Evolutionary conservation across 2,797 vertebrate species (phyloP).

Genomic region (Adelosebastes latens): DNA sequence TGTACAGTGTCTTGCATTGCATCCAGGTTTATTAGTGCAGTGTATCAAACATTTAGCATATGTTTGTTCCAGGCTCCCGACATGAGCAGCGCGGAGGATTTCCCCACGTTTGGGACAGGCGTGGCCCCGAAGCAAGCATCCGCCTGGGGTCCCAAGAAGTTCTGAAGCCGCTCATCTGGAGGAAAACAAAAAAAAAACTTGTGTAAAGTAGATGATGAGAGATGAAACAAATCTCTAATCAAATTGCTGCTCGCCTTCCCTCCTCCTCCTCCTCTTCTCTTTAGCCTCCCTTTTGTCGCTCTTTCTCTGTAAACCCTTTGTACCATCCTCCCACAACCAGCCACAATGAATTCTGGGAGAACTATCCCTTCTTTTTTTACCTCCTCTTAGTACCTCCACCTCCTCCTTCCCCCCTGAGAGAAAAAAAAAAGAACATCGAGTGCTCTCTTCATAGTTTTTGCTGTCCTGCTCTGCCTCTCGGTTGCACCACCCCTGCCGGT

Average conservation of each 20-base stretch:
- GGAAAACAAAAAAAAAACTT: slow-evolving; percentile 14
- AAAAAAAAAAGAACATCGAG: slow-evolving; percentile 14
- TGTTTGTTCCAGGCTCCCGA: slow-evolving; percentile 80
- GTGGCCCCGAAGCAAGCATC: slow-evolving; percentile 83
- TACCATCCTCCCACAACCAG: slow-evolving; percentile 62
- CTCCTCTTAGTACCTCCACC: slow-evolving; percentile 19
- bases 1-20: neutral
- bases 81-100: slow-evolving; percentile 87
- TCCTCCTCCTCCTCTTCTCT: slow-evolving; percentile 16
- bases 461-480: slow-evolving; percentile 48
- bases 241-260: slow-evolving; percentile 71
- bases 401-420: neutral
- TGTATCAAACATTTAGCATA: neutral
- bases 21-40: neutral
- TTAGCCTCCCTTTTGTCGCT: slow-evolving; percentile 32
- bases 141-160: slow-evolving; percentile 86
- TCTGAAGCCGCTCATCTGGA: slow-evolving; percentile 61
- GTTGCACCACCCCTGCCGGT: slow-evolving; percentile 21
- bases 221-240: slow-evolving; percentile 52
- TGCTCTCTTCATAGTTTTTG: slow-evolving; percentile 41
- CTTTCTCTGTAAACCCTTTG: slow-evolving; percentile 30
- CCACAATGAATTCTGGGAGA: slow-evolving; percentile 70
- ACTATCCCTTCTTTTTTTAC: slow-evolving; percentile 10
- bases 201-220: slow-evolving; percentile 57
- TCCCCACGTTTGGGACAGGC: slow-evolving; percentile 83